A percentile compares a stretch with the other conserved stretches of the same genome.
Evolutionary conservation across 2,888 invertebrate species (phyloP).

Genomic region (Drosophila pullipes): DNA sequence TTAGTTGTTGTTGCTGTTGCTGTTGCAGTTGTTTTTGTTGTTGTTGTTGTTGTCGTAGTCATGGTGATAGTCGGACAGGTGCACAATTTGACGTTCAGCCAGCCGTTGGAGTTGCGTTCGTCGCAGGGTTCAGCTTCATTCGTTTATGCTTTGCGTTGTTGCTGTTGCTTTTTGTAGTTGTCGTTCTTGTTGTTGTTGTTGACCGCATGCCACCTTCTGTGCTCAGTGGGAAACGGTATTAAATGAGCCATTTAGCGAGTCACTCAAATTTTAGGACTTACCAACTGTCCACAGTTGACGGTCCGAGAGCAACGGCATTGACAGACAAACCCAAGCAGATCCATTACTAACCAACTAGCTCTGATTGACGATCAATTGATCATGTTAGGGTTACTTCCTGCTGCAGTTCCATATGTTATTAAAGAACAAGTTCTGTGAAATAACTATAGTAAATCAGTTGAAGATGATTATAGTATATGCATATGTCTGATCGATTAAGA

Average conservation of each 20-base stretch:
- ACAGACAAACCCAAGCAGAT: background rate
- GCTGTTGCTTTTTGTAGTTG: conserved; percentile 24
- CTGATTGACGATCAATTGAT: conserved; percentile 41
- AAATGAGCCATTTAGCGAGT: conserved; percentile 81
- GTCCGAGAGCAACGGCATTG: conserved; percentile 12
- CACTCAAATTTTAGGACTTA: conserved; percentile 58
- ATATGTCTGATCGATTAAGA: background rate
- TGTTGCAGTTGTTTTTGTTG: conserved; percentile 1
- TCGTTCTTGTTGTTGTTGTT: conserved; percentile 22
- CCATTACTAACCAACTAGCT: conserved; percentile 25
- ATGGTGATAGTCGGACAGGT: conserved; percentile 83
- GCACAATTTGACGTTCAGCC: conserved; percentile 77
- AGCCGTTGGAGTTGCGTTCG: conserved; percentile 68
- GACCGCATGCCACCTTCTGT: conserved; percentile 78
- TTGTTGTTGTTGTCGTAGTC: conserved; percentile 67
- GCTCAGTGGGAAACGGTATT: conserved; percentile 75
- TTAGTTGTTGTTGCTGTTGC: conserved; percentile 11
- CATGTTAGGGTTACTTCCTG: conserved; percentile 33
- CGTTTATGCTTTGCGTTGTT: conserved; percentile 71
- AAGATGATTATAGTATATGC: background rate
- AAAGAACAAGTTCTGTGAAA: background rate
- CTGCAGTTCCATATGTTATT: background rate
- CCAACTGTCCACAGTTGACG: conserved; percentile 58
- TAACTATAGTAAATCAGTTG: background rate
- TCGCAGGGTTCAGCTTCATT: conserved; percentile 61